phyloP scores from a whole-genome alignment of 2,797 vertebrate genomes.

The Lagorchestes hirsutus region DNA sequence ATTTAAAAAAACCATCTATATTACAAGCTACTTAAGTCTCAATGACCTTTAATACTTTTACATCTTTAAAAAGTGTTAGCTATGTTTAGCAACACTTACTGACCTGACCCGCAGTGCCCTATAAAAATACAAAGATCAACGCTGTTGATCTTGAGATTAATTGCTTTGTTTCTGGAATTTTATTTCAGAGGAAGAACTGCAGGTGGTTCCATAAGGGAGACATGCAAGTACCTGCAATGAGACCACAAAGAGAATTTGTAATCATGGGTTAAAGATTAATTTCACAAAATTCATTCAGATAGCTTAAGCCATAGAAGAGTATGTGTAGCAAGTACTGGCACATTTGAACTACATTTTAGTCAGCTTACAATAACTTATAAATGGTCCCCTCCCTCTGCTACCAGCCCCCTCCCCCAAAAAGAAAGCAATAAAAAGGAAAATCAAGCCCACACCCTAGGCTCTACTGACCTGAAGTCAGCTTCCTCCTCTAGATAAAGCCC shows the following conservation, averaged over 20 bases:
- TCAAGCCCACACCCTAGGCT: neutral
- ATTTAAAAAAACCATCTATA: constrained; percentile 79
- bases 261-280: neutral
- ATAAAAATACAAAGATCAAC: constrained; percentile 57
- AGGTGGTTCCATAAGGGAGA: constrained; percentile 86
- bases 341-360: neutral
- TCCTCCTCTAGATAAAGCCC: neutral
- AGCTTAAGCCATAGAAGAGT: neutral
- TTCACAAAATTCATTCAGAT: neutral
- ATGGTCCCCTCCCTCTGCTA: neutral
- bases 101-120: constrained; percentile 77
- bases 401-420: neutral
- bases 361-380: neutral
- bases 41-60: constrained; percentile 71
- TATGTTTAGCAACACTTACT: constrained; percentile 68
- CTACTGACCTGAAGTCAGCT: neutral
- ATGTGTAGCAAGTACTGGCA: neutral
- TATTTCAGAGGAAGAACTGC: constrained; percentile 83
- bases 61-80: constrained; percentile 66
- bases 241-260: constrained; percentile 53
- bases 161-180: constrained; percentile 37
- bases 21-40: constrained; percentile 74
- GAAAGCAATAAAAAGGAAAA: neutral
- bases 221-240: constrained; percentile 86
- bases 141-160: constrained; percentile 51